These are phyloP conservation scores for Maconellicoccus hirsutus DNA, from an alignment of 1,140 invertebrate species.

Conservation along the genomic window DNA sequence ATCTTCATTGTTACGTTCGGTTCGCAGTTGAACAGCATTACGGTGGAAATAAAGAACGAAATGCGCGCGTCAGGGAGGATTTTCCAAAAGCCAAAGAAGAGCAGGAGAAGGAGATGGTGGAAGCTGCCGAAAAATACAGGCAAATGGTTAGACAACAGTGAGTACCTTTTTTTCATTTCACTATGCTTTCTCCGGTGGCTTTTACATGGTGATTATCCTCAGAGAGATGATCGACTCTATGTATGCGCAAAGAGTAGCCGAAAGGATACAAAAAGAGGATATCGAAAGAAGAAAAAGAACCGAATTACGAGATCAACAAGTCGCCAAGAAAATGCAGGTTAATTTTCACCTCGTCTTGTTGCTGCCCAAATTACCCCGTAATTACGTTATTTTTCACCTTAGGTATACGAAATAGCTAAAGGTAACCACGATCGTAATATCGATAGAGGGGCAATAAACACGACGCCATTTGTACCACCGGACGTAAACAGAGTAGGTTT, in stretches of 20 bases:
- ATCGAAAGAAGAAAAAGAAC: slow-evolving; percentile 40
- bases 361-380: too few species aligned
- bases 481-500: slow-evolving; percentile 30
- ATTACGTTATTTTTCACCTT: not conserved
- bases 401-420: slow-evolving; percentile 10
- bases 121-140: slow-evolving; percentile 50
- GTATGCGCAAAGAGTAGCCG: slow-evolving; percentile 50
- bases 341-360: not conserved
- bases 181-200: not conserved
- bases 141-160: slow-evolving; percentile 49
- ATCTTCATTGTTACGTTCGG: not conserved
- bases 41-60: slow-evolving; percentile 70
- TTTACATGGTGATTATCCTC: slow-evolving; percentile 23
- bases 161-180: slow-evolving; percentile 31
- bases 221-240: slow-evolving; percentile 59
- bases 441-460: not conserved
- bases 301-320: slow-evolving; percentile 37
- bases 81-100: slow-evolving; percentile 70
- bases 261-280: slow-evolving; percentile 50
- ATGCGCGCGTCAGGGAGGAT: slow-evolving; percentile 78
- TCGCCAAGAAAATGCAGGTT: slow-evolving; percentile 32
- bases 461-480: not conserved
- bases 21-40: slow-evolving; percentile 63
- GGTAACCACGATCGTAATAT: not conserved
- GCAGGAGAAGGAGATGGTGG: slow-evolving; percentile 60